Percentiles rank a stretch among this genome's conserved stretches.
phyloP scores from a whole-genome alignment of 2,797 vertebrate genomes.

The Orientallactaga sibirica region DNA sequence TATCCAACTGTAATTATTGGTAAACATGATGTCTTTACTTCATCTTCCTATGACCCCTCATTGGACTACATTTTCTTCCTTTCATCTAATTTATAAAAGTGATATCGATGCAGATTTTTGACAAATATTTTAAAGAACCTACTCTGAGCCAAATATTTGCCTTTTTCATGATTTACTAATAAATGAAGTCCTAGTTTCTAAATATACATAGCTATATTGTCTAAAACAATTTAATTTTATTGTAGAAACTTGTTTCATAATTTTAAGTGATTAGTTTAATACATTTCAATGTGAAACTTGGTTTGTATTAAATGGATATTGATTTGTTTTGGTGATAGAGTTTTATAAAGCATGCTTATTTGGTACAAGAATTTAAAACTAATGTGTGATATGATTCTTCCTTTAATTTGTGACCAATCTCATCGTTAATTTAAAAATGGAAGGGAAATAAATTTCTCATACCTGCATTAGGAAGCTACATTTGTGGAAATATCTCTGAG shows the following conservation, averaged over 20 bases:
- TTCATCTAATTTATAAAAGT: neutral
- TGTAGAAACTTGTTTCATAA: neutral
- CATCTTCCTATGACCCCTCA: neutral
- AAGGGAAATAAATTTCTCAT: conserved; percentile 13
- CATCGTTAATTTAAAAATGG: conserved; percentile 6
- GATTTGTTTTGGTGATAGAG: neutral
- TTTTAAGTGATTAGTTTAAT: neutral
- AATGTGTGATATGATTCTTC: neutral
- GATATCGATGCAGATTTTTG: neutral
- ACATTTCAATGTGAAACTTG: neutral
- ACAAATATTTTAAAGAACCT: neutral
- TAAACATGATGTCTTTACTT: neutral
- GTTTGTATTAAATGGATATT: neutral
- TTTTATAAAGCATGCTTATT: neutral
- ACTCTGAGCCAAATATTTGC: neutral
- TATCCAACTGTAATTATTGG: neutral
- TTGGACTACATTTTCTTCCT: neutral
- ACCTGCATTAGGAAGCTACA: neutral
- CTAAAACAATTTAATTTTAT: conserved; percentile 19
- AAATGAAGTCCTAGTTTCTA: neutral
- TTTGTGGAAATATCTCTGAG: neutral
- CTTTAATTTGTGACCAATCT: conserved; percentile 20
- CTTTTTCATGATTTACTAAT: neutral
- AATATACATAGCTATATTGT: neutral
- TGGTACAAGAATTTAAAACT: neutral